Base-by-base conservation (phyloP, 2,888 invertebrate genomes). In the Cartodere bifasciata region DNA sequence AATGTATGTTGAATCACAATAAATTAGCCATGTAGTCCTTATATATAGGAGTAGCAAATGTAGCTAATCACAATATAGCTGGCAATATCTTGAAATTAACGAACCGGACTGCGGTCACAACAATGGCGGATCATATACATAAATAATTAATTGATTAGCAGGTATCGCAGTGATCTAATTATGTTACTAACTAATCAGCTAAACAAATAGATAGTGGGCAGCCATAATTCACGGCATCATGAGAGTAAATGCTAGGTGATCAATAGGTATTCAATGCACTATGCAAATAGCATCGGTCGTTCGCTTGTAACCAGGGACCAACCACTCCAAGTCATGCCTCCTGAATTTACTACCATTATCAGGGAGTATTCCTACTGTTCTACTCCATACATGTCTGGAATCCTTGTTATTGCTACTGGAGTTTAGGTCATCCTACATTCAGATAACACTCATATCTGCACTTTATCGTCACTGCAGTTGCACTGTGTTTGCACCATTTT, bases 121-220 rank as follows among this genome's bases (percentile, higher is more conserved):
- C 46, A 46, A 46, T 47, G 47, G 47, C 47, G 51, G 48, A 54
- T 52, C 52, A 55, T 55, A n/a, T n/a, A 55, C 56, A 60, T 60
- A 61, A 60, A 60, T 60, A 61, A 60, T 58, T 60, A 60, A 61
- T 60, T 60, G 59, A 60, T 60, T 60, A 60, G 58, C 56, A 60
- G 59, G 59, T 60, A 59, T 60, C 58, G 56, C 50, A 48, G 47
- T 56, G 59, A 62, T 62, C 60, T 60, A 62, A 60, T 60, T 60
- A 59, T 55, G 60, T 58, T 56, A 56, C 59, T 57, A 56, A 57
- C 60, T 60, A 60, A 62, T 62, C 60, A 60, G 58, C 58, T 59
- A 61, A 60, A 60, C 60, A 60, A 62, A 60, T 58, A 60, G 60
- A 60, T 60, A 60, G 58, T 53, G 57, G 55, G 53, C 56, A 50